A percentile compares a stretch with the other conserved stretches of the same genome.
Conservation (phyloP, 2,113 vertebrate genomes). For the Hippocampus guttulatus region DNA sequence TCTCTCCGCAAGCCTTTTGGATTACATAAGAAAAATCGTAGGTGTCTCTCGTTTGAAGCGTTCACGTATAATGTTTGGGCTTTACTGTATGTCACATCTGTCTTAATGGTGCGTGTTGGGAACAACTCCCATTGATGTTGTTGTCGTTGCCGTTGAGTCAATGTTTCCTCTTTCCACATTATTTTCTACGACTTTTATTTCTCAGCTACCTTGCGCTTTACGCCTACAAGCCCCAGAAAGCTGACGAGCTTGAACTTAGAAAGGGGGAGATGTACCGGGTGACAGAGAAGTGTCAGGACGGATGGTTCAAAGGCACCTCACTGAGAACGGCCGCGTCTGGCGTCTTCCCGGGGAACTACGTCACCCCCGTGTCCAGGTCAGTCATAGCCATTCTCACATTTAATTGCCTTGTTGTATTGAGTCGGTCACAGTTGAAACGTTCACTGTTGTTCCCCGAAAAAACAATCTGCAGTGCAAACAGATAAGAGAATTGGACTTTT, state of each 20-base stretch:
- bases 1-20: neutral
- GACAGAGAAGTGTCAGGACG: slow-evolving; percentile 95
- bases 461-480: too few species aligned
- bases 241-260: slow-evolving; percentile 89
- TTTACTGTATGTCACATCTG: neutral
- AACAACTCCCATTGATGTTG: neutral
- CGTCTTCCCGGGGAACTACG: slow-evolving; percentile 97
- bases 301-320: slow-evolving; percentile 97
- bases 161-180: neutral
- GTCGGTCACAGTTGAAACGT: neutral
- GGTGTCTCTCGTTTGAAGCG: neutral
- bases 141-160: neutral
- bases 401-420: neutral
- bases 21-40: neutral
- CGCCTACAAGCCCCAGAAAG: slow-evolving; percentile 97
- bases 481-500: too few species aligned
- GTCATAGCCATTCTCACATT: neutral
- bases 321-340: slow-evolving; percentile 86
- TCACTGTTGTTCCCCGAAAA: too few species aligned
- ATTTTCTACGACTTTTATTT: slow-evolving; percentile 12
- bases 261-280: slow-evolving; percentile 98
- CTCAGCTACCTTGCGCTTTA: slow-evolving; percentile 91
- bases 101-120: neutral
- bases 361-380: slow-evolving; percentile 95
- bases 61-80: neutral